Evolutionary conservation across 1,140 invertebrate genomes (phyloP).

Genomic region (Aphis craccivora): DNA sequence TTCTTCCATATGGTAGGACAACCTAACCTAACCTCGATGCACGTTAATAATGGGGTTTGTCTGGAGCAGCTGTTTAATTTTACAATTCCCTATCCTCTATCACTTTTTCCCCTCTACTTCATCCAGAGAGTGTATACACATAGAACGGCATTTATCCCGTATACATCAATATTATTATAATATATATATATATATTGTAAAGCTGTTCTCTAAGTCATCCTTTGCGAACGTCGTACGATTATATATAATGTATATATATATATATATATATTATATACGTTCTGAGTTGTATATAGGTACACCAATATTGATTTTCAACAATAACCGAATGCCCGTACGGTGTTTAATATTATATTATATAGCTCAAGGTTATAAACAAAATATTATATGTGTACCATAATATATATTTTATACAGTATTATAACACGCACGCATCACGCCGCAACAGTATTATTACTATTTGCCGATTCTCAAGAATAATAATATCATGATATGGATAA

Average conservation of each 20-base stretch:
- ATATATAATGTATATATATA: not conserved
- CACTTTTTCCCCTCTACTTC: too few species aligned
- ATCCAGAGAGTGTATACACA: not conserved
- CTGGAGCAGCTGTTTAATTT: too few species aligned
- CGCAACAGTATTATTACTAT: not conserved
- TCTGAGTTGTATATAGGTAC: not conserved
- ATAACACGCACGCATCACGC: not conserved
- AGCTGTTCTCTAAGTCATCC: too few species aligned
- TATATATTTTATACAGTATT: not conserved
- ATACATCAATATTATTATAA: not conserved
- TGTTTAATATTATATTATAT: not conserved
- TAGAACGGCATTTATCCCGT: not conserved
- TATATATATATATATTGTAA: too few species aligned
- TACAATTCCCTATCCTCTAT: too few species aligned
- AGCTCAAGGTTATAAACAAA: constrained; percentile 31
- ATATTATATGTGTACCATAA: not conserved
- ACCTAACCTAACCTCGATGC: too few species aligned
- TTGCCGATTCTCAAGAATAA: not conserved
- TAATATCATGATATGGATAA: not conserved
- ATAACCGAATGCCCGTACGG: constrained; percentile 27
- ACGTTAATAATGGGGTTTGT: too few species aligned
- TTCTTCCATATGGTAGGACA: too few species aligned
- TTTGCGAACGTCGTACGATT: not conserved
- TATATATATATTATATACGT: not conserved
- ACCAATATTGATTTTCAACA: constrained; percentile 48